A percentile compares a stretch with the other conserved stretches of the same genome.
These are phyloP conservation scores for Trinectes maculatus DNA, from an alignment of 2,113 vertebrate species.

Conservation along the genomic window DNA sequence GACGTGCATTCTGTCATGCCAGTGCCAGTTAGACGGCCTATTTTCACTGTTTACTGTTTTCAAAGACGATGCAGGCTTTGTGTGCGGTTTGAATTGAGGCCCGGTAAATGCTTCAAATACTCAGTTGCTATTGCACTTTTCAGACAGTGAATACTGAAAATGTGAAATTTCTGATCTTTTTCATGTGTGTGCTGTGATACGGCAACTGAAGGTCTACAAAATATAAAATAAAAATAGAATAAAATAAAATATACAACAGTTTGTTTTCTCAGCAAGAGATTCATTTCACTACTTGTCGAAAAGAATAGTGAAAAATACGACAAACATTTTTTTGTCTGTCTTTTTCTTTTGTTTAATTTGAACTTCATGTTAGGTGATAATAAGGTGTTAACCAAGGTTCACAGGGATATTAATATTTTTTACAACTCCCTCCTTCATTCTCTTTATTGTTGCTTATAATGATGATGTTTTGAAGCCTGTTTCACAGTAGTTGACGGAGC, in stretches of 20 bases:
- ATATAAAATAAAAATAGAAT: slow-evolving; percentile 36
- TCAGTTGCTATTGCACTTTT: slow-evolving; percentile 11
- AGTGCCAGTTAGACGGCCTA: not conserved
- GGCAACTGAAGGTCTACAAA: slow-evolving; percentile 14
- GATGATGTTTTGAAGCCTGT: too few species aligned
- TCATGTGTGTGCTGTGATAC: not conserved
- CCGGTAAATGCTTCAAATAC: slow-evolving; percentile 29
- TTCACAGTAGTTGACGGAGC: too few species aligned
- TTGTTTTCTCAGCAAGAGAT: slow-evolving; percentile 34
- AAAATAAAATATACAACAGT: slow-evolving; percentile 24
- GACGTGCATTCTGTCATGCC: slow-evolving; percentile 6
- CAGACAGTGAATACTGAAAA: slow-evolving; percentile 28
- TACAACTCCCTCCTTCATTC: too few species aligned
- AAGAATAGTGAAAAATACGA: slow-evolving; percentile 27
- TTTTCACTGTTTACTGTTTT: slow-evolving; percentile 35
- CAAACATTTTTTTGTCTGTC: not conserved
- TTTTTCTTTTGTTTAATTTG: slow-evolving; percentile 7
- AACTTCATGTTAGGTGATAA: slow-evolving; percentile 9
- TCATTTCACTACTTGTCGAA: slow-evolving; percentile 34
- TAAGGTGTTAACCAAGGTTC: too few species aligned
- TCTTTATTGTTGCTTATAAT: too few species aligned
- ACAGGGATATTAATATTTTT: too few species aligned
- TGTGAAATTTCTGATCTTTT: slow-evolving; percentile 23
- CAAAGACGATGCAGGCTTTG: slow-evolving; percentile 18
- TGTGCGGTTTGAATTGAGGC: slow-evolving; percentile 41